phyloP scores from a whole-genome alignment of 2,113 vertebrate species.

The pig (Sus scrofa) region DNA sequence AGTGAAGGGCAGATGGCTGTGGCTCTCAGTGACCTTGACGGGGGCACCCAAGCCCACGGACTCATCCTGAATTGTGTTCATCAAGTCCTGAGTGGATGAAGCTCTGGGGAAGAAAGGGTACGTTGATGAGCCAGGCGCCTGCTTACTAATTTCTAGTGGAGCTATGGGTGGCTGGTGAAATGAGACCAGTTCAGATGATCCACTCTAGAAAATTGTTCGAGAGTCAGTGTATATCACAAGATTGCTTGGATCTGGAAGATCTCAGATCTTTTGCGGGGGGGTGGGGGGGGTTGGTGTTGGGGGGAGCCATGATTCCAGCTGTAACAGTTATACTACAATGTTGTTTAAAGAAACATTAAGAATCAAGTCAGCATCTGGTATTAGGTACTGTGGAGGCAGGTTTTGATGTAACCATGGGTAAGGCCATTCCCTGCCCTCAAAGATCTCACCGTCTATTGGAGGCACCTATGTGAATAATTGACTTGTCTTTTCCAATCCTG shows the following conservation, averaged over 20 bases:
- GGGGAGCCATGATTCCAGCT: background rate
- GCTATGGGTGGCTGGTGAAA: background rate
- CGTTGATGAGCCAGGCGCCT: background rate
- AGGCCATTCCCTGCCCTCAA: background rate
- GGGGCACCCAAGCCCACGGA: background rate
- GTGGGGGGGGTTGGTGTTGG: no score
- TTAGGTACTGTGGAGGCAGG: background rate
- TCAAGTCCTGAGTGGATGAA: background rate
- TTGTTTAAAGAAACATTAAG: background rate
- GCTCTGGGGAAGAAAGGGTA: background rate
- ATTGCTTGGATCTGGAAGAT: background rate
- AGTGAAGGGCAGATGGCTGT: slow-evolving; percentile 76
- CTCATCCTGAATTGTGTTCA: background rate
- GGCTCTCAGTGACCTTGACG: slow-evolving; percentile 46
- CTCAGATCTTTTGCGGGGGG: background rate
- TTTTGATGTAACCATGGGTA: background rate
- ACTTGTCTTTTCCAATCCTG: background rate
- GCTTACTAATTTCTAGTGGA: background rate
- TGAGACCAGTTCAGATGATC: background rate
- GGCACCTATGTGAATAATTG: background rate
- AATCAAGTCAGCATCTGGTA: background rate
- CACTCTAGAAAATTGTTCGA: slow-evolving; percentile 3
- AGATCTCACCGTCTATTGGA: background rate
- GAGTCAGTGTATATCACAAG: background rate
- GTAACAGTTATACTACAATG: background rate